Evolutionary conservation across 2,888 invertebrate genomes (phyloP), one percentile per base, ranked within the genome.

Genomic region (Alviniconcha strummeri): DNA sequence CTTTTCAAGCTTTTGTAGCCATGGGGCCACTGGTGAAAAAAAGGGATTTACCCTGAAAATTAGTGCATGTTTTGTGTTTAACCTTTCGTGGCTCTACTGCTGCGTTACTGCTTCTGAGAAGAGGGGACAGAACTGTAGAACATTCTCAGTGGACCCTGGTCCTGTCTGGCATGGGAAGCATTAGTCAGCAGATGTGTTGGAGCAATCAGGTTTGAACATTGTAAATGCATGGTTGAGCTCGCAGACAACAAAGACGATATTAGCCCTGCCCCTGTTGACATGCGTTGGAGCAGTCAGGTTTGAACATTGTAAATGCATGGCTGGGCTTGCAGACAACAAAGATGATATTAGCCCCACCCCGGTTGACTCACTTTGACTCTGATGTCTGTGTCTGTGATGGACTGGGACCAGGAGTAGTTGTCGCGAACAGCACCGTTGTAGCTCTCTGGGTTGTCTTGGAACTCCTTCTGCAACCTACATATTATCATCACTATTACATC

Each of bases 371-470:
- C 93, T 88, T 90, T 91, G 0, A 95, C 91, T 84, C 92, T 90
- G 36, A 95, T 91, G 88, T 95, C 95, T 79, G 97, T 90, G 91
- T 98, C 98, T 87, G 94, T 95, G 71, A 97, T 96, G 80, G 95
- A 96, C 93, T 98, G 98, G 0, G 97, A 96, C 98, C 98, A 98
- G 72, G 95, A 95, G 93, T 97, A 98, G 72, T 95, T 95, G 0
- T 97, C 96, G 90, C 96, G 95, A 2, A 95, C 94, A 3, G 97
- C 96, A 17, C 98, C 98, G 94, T 98, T 98, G 90, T 97, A 97
- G 87, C 95, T 94, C 84, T 96, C 95, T 57, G 94, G 91, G 84
- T 93, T 91, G 15, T 89, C 88, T 82, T 93, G 93, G 81, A 89
- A 93, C 36, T 84, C 77, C 81, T 90, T 87, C 86, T 92, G 92